phyloP scores from a whole-genome alignment of 1,140 invertebrate species.

The Tigriopus japonicus region DNA sequence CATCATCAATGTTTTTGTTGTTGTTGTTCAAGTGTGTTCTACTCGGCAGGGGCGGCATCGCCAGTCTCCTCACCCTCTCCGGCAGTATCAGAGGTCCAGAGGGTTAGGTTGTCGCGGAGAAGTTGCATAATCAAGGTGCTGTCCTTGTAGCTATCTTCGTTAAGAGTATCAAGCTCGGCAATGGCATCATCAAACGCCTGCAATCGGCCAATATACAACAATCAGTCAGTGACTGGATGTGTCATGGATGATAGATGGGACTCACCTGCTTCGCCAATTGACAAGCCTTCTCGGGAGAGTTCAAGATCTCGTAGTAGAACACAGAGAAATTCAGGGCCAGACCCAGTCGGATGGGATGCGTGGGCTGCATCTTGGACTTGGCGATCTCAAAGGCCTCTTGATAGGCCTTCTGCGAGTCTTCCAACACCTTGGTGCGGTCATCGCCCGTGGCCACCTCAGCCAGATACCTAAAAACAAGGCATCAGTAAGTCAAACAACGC shows the following conservation, averaged over 20 bases:
- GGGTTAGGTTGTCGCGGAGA: conserved; percentile 35
- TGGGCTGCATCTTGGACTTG: conserved; percentile 93
- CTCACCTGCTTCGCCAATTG: conserved; percentile 88
- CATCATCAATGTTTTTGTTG: too few species aligned
- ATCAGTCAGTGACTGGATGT: too few species aligned
- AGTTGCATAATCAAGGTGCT: conserved; percentile 40
- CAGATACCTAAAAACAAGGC: conserved; percentile 43
- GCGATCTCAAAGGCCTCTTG: conserved; percentile 97
- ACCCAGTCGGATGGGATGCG: conserved; percentile 93
- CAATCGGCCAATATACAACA: not conserved
- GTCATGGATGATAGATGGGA: not conserved
- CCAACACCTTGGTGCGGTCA: conserved; percentile 84
- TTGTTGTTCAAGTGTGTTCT: not conserved
- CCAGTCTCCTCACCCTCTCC: conserved; percentile 19
- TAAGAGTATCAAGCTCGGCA: conserved; percentile 34
- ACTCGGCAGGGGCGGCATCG: not conserved
- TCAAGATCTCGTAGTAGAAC: conserved; percentile 99
- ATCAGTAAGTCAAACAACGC: too few species aligned
- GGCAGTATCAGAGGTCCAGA: conserved; percentile 37
- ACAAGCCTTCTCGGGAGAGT: conserved; percentile 94
- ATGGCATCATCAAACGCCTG: conserved; percentile 37
- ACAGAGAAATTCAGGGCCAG: conserved; percentile 97
- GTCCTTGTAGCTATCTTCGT: conserved; percentile 38
- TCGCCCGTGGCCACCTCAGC: conserved; percentile 94
- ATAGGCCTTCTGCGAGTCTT: conserved; percentile 96